A percentile compares a stretch with the other conserved stretches of the same genome.
These are phyloP conservation scores for Protula sp. DNA, from an alignment of 2,888 invertebrate species.

Conservation along the genomic window DNA sequence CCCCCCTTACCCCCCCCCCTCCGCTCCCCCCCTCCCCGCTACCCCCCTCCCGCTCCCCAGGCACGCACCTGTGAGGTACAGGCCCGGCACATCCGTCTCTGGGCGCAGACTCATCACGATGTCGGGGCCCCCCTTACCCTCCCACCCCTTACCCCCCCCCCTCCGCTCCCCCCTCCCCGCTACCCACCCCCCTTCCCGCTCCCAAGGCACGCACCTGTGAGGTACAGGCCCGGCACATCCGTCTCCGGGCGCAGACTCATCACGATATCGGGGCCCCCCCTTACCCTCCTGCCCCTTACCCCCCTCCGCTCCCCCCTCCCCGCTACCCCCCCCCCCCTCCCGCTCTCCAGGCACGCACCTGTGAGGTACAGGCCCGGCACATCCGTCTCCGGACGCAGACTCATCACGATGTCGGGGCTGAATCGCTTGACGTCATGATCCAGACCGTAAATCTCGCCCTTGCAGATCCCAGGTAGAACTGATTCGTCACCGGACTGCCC, in stretches of 20 bases:
- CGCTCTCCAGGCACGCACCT: constrained; percentile 44
- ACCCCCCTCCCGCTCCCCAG: constrained; percentile 38
- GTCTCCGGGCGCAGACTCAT: constrained; percentile 45
- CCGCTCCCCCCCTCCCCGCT: constrained; percentile 46
- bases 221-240: constrained; percentile 46
- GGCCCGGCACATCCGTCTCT: constrained; percentile 47
- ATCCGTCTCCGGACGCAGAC: constrained; percentile 44
- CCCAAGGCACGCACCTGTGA: constrained; percentile 49
- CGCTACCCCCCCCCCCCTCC: constrained; percentile 45
- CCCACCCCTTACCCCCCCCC: too few species aligned
- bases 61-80: constrained; percentile 47
- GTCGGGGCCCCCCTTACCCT: constrained; percentile 33
- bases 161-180: too few species aligned
- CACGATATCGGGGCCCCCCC: constrained; percentile 30
- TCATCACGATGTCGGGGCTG: constrained; percentile 32
- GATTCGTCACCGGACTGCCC: constrained; percentile 44
- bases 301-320: too few species aligned
- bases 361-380: constrained; percentile 49
- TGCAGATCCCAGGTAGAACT: constrained; percentile 38
- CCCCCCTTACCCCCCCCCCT: constrained; percentile 32
- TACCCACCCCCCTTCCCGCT: too few species aligned
- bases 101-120: constrained; percentile 42
- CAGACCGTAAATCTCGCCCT: constrained; percentile 46
- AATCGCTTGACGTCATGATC: constrained; percentile 36
- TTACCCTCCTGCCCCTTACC: too few species aligned